Conservation (phyloP, 2,888 invertebrate genomes). For the Temnothorax rugatulus region DNA sequence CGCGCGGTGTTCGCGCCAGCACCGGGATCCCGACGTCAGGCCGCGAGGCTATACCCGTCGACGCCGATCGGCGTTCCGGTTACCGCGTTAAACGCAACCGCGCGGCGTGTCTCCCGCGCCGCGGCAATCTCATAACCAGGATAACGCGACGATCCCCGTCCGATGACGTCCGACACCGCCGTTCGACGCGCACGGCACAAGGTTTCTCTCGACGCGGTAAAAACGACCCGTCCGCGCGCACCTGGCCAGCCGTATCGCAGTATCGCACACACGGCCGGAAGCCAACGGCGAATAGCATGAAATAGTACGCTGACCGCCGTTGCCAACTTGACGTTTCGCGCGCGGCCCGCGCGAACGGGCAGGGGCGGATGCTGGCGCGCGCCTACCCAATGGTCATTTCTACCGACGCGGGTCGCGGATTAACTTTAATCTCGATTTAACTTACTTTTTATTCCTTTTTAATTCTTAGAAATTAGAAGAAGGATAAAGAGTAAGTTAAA, state of each 20-base stretch:
- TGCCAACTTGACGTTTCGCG: slow-evolving; percentile 61
- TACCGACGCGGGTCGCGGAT: no score
- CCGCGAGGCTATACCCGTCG: neutral
- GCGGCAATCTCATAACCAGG: slow-evolving; percentile 76
- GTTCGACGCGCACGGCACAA: slow-evolving; percentile 42
- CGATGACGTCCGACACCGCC: slow-evolving; percentile 18
- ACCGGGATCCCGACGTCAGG: neutral
- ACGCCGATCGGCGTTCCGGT: neutral
- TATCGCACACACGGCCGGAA: slow-evolving; percentile 66
- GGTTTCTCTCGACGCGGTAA: slow-evolving; percentile 58
- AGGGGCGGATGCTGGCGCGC: no score
- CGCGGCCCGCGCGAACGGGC: neutral
- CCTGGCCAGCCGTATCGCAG: slow-evolving; percentile 63
- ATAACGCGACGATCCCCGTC: slow-evolving; percentile 68
- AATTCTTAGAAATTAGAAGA: no score
- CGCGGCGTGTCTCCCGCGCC: neutral
- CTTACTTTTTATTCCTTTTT: no score
- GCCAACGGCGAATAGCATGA: neutral
- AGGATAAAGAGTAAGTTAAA: no score
- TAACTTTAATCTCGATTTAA: no score
- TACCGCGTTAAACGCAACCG: slow-evolving; percentile 53
- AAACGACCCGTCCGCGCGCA: slow-evolving; percentile 72
- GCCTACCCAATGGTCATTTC: no score
- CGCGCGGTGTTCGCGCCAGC: neutral
- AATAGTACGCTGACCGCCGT: neutral